Evolutionary conservation across 2,797 vertebrate species (phyloP).

Genomic region (Uromys caudimaculatus): DNA sequence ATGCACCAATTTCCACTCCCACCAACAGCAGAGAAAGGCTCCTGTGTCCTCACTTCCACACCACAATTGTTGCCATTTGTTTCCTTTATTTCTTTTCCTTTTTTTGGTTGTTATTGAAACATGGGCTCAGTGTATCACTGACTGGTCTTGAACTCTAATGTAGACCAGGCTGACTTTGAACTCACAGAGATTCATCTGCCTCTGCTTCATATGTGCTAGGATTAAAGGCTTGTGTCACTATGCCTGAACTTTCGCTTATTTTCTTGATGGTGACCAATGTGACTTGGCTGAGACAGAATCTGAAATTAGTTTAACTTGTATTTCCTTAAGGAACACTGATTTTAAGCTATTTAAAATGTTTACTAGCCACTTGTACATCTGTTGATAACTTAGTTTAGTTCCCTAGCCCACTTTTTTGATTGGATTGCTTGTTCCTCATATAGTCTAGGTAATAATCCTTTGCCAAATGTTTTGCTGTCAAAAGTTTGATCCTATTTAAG

Average conservation of each 20-base stretch:
- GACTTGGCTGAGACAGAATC: background rate
- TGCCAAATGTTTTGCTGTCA: background rate
- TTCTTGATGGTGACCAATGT: background rate
- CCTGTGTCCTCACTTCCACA: background rate
- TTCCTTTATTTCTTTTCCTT: background rate
- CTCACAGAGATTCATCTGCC: no score
- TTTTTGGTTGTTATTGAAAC: background rate
- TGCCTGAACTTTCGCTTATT: background rate
- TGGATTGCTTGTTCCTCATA: background rate
- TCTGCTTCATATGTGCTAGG: no score
- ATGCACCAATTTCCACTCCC: no score
- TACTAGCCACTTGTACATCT: background rate
- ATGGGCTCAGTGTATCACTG: background rate
- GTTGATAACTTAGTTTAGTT: background rate
- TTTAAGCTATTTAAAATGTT: background rate
- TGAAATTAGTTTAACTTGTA: background rate
- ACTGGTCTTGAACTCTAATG: no score
- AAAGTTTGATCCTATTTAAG: background rate
- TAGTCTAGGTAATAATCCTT: background rate
- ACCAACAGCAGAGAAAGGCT: background rate
- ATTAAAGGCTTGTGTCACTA: background rate
- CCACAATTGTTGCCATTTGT: background rate
- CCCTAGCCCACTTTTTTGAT: background rate
- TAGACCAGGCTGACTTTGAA: no score
- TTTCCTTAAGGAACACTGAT: background rate